phyloP scores from a whole-genome alignment of 2,797 vertebrate genomes.

The Geotrypetes seraphini region DNA sequence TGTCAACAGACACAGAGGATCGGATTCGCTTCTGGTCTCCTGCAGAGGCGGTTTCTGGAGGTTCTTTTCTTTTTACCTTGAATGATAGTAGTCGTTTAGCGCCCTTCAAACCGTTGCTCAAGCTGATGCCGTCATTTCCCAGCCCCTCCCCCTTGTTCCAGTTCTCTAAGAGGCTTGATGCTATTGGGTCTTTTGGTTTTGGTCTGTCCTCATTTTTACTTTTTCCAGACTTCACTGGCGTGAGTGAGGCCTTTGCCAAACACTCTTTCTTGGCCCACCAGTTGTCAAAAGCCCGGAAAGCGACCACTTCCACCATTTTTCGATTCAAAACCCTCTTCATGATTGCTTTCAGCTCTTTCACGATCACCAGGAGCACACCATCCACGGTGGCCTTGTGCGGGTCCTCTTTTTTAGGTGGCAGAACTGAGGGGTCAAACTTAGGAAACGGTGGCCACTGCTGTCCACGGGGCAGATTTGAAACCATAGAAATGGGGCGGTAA shows the following conservation, averaged over 20 bases:
- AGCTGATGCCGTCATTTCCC: constrained; percentile 83
- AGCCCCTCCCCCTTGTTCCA: constrained; percentile 94
- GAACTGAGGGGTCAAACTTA: constrained; percentile 90
- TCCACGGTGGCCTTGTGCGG: constrained; percentile 94
- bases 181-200: constrained; percentile 82
- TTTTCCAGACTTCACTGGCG: constrained; percentile 83
- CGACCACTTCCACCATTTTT: constrained; percentile 97
- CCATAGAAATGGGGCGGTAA: constrained; percentile 69
- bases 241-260: constrained; percentile 86
- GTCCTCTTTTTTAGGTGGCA: constrained; percentile 90
- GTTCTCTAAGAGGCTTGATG: constrained; percentile 84
- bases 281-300: constrained; percentile 91
- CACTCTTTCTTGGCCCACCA: constrained; percentile 98
- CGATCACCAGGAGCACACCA: constrained; percentile 84
- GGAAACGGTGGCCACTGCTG: constrained; percentile 86
- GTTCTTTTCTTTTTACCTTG: constrained; percentile 96
- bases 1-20: constrained; percentile 82
- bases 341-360: constrained; percentile 95
- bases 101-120: constrained; percentile 84
- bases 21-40: constrained; percentile 87
- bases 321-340: constrained; percentile 97
- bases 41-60: constrained; percentile 69
- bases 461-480: constrained; percentile 51
- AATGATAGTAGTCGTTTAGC: constrained; percentile 92
- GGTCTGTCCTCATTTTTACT: constrained; percentile 81